Base-by-base conservation (phyloP, 1,140 invertebrate genomes). In the Akabosia matsudoensis region DNA sequence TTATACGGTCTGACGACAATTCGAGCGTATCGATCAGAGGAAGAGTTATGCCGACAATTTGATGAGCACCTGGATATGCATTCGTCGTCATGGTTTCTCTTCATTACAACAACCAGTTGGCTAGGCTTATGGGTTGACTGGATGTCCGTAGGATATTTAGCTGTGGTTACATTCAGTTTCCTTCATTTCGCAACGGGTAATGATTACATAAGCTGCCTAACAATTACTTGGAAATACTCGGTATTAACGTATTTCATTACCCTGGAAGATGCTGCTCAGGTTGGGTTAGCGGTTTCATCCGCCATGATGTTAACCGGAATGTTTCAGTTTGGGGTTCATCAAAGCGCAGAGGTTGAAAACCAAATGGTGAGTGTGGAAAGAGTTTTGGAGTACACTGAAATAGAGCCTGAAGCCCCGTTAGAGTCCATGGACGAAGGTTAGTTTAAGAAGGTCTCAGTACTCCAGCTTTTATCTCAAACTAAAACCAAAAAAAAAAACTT, bases 321-420 rank as follows among this genome's bases (percentile, higher is more conserved):
- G 86, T 90, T 94, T 73, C 93, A 95, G 82, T 94, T 92, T 88
- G 93, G 92, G 3, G 92, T 89, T 86, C 85, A 94, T 74, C 94
- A 97, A 81, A 93, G 92, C 18, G 92, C 94, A 0, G 91, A 93
- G 82, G 84, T 92, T 2, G 91, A 92, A 79, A 93, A 92, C 82
- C 90, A 95, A 83, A 94, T 96, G 92, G 95, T 92, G 0, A 92
- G 89, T 18, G 92, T 96, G 0, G 93, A 96, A 84, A 86, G 93
- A 33, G 88, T 95, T 0, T 80, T 93, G 0, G 92, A 95, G 83
- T 95, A 93, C 83, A 90, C 88, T 26, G 87, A 88, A 34, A 82
- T 90, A 52, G 86, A 88, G 18, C 33, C 78, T 3, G 78, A 79
- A 75, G 78, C 75, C 16, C 31, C 74, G 7, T 22, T 74, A 28